These are phyloP conservation scores for Agonum fuliginosum DNA, from an alignment of 2,888 invertebrate genomes.

Conservation along the genomic window DNA sequence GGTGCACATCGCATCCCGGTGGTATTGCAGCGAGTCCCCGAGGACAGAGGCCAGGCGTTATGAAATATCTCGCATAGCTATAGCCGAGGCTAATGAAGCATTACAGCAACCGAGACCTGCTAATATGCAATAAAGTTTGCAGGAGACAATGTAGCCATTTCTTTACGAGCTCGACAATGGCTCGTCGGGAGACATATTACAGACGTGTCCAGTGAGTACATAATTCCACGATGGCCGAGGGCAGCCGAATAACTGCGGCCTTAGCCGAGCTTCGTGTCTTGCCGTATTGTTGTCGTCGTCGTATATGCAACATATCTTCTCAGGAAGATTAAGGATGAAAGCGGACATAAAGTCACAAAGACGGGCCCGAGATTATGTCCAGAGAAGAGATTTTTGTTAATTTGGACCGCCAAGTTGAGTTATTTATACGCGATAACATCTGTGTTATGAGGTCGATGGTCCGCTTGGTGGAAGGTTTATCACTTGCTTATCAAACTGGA, in stretches of 20 bases:
- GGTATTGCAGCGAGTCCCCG: slow-evolving; percentile 4
- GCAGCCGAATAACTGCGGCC: slow-evolving; percentile 11
- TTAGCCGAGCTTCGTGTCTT: neutral
- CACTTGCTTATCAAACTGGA: slow-evolving; percentile 32
- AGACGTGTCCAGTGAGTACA: slow-evolving; percentile 49
- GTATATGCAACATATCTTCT: slow-evolving; percentile 23
- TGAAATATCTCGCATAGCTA: slow-evolving; percentile 37
- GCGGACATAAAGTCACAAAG: slow-evolving; percentile 34
- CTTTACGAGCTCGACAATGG: slow-evolving; percentile 55
- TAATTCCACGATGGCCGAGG: slow-evolving; percentile 31
- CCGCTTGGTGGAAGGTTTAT: slow-evolving; percentile 10
- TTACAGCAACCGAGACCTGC: slow-evolving; percentile 31
- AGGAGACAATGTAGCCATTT: slow-evolving; percentile 58
- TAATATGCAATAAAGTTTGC: slow-evolving; percentile 58
- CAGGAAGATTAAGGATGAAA: slow-evolving; percentile 33
- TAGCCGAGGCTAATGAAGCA: slow-evolving; percentile 41
- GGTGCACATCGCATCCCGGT: slow-evolving; percentile 7
- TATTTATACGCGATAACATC: slow-evolving; percentile 48
- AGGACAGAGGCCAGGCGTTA: no score
- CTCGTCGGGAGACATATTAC: slow-evolving; percentile 56
- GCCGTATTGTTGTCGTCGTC: slow-evolving; percentile 28
- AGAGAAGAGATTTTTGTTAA: slow-evolving; percentile 49
- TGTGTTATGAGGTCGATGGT: slow-evolving; percentile 38
- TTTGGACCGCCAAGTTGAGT: slow-evolving; percentile 38
- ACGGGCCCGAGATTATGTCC: slow-evolving; percentile 28